Evolutionary conservation across 1,140 invertebrate genomes (phyloP).

Genomic region (Meloidogyne exigua): DNA sequence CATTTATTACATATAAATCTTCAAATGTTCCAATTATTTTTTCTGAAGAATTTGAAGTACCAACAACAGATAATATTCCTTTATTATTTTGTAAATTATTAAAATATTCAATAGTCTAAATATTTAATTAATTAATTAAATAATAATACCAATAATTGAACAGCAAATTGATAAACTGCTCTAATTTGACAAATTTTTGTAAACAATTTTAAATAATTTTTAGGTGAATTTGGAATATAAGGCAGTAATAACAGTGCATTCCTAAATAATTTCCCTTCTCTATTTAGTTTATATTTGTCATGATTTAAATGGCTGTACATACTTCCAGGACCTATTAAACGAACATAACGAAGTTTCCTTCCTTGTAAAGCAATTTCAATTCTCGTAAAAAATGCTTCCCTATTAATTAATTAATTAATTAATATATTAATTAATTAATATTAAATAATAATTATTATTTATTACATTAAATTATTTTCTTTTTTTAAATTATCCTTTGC

Average conservation of each 20-base stretch:
- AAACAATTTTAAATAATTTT: neutral
- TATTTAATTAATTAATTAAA: no score
- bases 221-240: neutral
- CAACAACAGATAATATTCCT: no score
- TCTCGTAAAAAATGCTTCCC: no score
- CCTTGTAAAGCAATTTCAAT: no score
- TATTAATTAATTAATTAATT: no score
- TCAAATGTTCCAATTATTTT: neutral
- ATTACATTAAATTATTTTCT: neutral
- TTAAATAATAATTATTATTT: no score
- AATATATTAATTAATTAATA: no score
- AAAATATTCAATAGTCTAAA: neutral
- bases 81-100: neutral
- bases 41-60: neutral
- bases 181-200: neutral
- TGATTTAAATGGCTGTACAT: no score
- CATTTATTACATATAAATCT: neutral
- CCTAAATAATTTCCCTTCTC: neutral
- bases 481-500: neutral
- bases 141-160: neutral
- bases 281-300: neutral
- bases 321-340: no score
- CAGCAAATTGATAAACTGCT: neutral
- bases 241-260: neutral
- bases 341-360: no score